Evolutionary conservation across 2,113 vertebrate genomes (phyloP), one percentile per base, ranked within the genome.

Genomic region (Malurus melanocephalus): DNA sequence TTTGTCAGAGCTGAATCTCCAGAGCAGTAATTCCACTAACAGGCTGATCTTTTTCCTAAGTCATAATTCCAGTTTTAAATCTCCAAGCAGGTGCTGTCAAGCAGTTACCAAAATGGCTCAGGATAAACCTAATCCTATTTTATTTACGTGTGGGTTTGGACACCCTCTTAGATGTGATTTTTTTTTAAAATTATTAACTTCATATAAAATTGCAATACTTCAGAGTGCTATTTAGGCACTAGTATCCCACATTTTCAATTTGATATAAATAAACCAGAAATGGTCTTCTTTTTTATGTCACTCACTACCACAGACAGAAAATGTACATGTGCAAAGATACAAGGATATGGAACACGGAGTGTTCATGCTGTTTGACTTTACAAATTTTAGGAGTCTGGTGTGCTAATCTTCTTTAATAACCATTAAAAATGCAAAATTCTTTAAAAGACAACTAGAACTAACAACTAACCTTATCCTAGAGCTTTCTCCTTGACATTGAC

Each of bases 291-390:
- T 76, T 67, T 20, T 6, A 24, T 20, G 10, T 59, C 30, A 24
- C 8, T 6, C 59, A 21, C 38, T n/a, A 12, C 14, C 16, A 42
- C 22, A 42, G 16, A 8, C 6, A 52, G 30, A 59, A 11, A 52
- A 43, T 0, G 0, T 48, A 33, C 6, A 33, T 0, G 2, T 74
- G 19, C 13, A 74, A 71, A 74, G 10, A 62, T 16, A 78, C 12
- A 38, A 68, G 4, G 45, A 32, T 23, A 48, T 4, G 49, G 33
- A 53, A 73, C 13, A 43, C 16, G 9, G 30, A n/a, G 1, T 27
- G 15, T 49, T 73, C 45, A 7, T 16, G 33, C 33, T 33, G 33
- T 33, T 33, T 33, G 33, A 33, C 33, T 33, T 33, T 33, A 33
- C 33, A 33, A 33, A 33, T 33, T 33, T 33, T 33, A 33, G 33